Percentiles rank a stretch among this genome's conserved stretches.
These are phyloP conservation scores for Mycetomoellerius zeteki DNA, from an alignment of 1,140 invertebrate species.

Conservation along the genomic window DNA sequence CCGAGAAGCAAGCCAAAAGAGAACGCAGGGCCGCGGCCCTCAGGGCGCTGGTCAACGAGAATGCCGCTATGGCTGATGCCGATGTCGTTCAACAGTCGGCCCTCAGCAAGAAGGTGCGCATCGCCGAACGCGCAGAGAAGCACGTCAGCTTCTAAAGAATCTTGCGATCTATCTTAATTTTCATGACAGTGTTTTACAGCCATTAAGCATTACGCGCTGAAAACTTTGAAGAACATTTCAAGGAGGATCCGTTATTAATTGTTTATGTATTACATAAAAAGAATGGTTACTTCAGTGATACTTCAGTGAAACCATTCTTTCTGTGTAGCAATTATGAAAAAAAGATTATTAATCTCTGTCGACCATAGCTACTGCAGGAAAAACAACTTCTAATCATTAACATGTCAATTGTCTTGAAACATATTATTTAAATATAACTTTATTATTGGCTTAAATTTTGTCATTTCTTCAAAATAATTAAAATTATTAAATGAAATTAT, in stretches of 20 bases:
- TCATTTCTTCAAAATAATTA: neutral
- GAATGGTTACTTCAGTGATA: too few species aligned
- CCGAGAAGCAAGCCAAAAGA: slow-evolving; percentile 84
- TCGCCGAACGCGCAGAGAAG: slow-evolving; percentile 76
- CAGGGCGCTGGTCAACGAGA: slow-evolving; percentile 84
- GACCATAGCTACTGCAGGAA: neutral
- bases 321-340: neutral
- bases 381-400: neutral
- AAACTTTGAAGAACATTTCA: neutral
- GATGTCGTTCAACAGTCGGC: slow-evolving; percentile 49
- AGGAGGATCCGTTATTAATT: neutral
- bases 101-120: slow-evolving; percentile 75
- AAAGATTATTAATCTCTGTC: neutral
- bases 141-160: slow-evolving; percentile 78
- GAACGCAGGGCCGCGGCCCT: slow-evolving; percentile 84
- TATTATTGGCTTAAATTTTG: neutral
- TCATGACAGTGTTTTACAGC: slow-evolving; percentile 34
- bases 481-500: neutral
- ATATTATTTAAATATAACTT: neutral
- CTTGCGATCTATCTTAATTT: neutral
- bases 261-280: neutral
- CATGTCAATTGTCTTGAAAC: neutral
- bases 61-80: slow-evolving; percentile 63
- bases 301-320: too few species aligned
- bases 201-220: neutral